phyloP scores from a whole-genome alignment of 2,113 vertebrate species.

The Ovis canadensis region DNA sequence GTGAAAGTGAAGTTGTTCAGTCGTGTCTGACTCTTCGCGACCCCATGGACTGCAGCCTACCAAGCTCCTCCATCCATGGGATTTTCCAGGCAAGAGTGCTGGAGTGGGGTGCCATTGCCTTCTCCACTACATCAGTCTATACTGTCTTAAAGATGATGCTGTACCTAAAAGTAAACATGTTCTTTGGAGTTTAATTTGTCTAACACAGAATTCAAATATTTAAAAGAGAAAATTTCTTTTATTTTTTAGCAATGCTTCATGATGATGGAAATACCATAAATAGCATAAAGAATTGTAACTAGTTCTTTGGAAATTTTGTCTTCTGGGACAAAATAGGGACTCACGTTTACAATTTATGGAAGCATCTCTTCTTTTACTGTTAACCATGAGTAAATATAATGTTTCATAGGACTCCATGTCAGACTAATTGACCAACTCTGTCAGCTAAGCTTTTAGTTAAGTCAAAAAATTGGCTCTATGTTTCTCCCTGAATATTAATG shows the following conservation, averaged over 20 bases:
- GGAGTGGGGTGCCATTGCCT: no score
- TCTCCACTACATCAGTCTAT: not conserved
- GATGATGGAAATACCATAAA: not conserved
- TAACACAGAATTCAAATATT: not conserved
- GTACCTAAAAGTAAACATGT: not conserved
- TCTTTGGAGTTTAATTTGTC: not conserved
- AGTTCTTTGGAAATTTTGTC: not conserved
- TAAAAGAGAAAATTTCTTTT: not conserved
- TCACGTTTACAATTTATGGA: not conserved
- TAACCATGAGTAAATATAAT: not conserved
- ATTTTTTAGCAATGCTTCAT: not conserved
- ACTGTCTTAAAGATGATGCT: not conserved
- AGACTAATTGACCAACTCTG: not conserved
- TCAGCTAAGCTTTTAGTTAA: not conserved
- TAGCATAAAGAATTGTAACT: not conserved
- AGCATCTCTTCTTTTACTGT: not conserved
- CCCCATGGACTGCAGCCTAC: no score
- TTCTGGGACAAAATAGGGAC: not conserved
- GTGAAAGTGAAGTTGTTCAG: no score
- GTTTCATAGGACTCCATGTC: not conserved
- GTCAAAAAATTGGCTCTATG: not conserved
- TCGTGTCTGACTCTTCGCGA: fast-evolving
- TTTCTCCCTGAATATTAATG: slow-evolving; percentile 6
- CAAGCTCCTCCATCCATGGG: no score
- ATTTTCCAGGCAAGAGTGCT: no score